phyloP scores from a whole-genome alignment of 2,113 vertebrate genomes.

The Dipodomys ordii region DNA sequence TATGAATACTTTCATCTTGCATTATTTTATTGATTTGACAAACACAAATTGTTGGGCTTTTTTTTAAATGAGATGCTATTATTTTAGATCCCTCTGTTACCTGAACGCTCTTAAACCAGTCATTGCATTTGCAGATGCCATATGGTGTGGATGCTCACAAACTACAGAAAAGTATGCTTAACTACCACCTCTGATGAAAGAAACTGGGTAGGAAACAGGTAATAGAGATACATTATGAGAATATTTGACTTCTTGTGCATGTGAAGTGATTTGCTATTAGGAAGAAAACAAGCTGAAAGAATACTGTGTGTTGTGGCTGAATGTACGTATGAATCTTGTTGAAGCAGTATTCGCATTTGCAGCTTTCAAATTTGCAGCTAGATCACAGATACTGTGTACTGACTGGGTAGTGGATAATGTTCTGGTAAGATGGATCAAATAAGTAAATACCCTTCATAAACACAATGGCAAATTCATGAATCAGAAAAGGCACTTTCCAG shows the following conservation, averaged over 20 bases:
- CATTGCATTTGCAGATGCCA: not conserved
- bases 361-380: not conserved
- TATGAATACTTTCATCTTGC: not conserved
- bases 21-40: not conserved
- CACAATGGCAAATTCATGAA: not conserved
- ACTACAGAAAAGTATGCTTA: not conserved
- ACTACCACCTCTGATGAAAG: not conserved
- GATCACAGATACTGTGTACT: not conserved
- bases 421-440: not conserved
- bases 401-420: not conserved
- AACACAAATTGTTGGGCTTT: not conserved
- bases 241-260: not conserved
- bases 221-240: not conserved
- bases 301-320: not conserved
- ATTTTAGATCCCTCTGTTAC: not conserved
- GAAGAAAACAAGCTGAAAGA: not conserved
- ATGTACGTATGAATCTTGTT: not conserved
- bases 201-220: not conserved
- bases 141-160: not conserved
- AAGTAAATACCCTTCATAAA: not conserved
- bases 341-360: not conserved
- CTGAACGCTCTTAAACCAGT: not conserved
- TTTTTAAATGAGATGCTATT: not conserved
- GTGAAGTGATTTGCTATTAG: not conserved
- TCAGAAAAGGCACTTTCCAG: not conserved